These are phyloP conservation scores for Stegodyphus dumicola DNA, from an alignment of 1,140 invertebrate genomes.

Conservation along the genomic window DNA sequence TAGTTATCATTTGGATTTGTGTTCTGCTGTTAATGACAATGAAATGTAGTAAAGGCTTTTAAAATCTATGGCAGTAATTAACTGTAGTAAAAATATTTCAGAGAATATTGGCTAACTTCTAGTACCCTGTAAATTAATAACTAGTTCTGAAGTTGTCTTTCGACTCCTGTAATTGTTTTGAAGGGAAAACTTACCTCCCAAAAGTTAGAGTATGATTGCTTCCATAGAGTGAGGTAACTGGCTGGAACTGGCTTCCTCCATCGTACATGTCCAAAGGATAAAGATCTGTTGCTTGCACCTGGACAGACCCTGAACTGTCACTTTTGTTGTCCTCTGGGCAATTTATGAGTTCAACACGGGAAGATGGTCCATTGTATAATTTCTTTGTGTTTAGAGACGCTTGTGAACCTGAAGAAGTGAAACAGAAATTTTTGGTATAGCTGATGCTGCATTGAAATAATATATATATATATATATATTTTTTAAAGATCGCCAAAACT, in stretches of 20 bases:
- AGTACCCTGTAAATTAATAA: too few species aligned
- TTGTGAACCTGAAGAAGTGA: conserved; percentile 47
- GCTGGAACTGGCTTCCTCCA: conserved; percentile 60
- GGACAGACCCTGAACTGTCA: conserved; percentile 60
- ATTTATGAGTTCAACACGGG: conserved; percentile 34
- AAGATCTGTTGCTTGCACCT: conserved; percentile 64
- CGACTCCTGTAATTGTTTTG: too few species aligned
- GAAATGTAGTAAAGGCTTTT: too few species aligned
- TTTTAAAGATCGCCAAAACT: too few species aligned
- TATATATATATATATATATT: too few species aligned
- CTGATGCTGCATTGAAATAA: too few species aligned
- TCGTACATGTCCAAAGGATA: conserved; percentile 64
- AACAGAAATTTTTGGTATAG: neutral
- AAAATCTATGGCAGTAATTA: too few species aligned
- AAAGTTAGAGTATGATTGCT: conserved; percentile 57
- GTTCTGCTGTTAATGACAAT: too few species aligned
- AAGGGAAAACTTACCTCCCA: conserved; percentile 22
- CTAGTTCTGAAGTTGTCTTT: too few species aligned
- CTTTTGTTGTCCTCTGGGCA: conserved; percentile 55
- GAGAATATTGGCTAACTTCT: too few species aligned
- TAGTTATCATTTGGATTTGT: too few species aligned
- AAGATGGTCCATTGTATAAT: conserved; percentile 28
- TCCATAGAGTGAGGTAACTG: conserved; percentile 46
- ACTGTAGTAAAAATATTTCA: too few species aligned
- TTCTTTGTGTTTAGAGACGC: conserved; percentile 54